Evolutionary conservation across 2,113 vertebrate species (phyloP).

Genomic region (Trinectes maculatus): DNA sequence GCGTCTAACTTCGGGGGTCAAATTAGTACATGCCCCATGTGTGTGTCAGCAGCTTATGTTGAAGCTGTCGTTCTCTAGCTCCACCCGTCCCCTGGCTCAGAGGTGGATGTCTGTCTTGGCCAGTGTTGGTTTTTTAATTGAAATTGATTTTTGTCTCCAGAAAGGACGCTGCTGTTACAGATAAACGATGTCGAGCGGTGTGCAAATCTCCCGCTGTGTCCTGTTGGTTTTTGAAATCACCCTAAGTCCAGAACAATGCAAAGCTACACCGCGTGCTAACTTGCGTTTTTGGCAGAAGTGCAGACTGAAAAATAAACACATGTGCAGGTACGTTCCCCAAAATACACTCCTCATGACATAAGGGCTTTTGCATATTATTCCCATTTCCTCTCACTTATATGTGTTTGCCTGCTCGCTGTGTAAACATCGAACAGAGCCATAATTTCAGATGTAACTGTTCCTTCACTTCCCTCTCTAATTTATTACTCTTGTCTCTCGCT

Average conservation of each 20-base stretch:
- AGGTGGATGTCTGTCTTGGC: constrained; percentile 36
- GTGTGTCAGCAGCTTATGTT: constrained; percentile 43
- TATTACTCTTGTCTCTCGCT: constrained; percentile 13
- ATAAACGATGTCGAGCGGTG: constrained; percentile 42
- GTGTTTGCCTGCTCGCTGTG: constrained; percentile 12
- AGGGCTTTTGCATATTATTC: constrained; percentile 5
- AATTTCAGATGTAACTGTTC: constrained; percentile 16
- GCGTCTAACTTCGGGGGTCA: constrained; percentile 43
- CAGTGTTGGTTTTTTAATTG: constrained; percentile 73
- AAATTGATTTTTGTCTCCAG: constrained; percentile 78
- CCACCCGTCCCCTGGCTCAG: constrained; percentile 26
- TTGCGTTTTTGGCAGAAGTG: neutral
- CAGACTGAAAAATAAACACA: neutral
- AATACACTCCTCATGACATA: neutral
- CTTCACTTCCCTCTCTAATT: constrained; percentile 20
- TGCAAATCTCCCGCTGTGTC: constrained; percentile 40
- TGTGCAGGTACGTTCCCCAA: neutral
- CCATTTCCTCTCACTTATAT: constrained; percentile 19
- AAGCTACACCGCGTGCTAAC: constrained; percentile 28
- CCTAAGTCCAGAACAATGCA: constrained; percentile 16
- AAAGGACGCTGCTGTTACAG: constrained; percentile 67
- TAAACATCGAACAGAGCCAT: constrained; percentile 32
- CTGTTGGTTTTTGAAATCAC: constrained; percentile 47
- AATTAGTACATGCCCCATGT: constrained; percentile 28
- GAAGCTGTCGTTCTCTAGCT: constrained; percentile 50